These are phyloP conservation scores for Brienomyrus brachyistius DNA, from an alignment of 2,113 vertebrate genomes.

Conservation along the genomic window DNA sequence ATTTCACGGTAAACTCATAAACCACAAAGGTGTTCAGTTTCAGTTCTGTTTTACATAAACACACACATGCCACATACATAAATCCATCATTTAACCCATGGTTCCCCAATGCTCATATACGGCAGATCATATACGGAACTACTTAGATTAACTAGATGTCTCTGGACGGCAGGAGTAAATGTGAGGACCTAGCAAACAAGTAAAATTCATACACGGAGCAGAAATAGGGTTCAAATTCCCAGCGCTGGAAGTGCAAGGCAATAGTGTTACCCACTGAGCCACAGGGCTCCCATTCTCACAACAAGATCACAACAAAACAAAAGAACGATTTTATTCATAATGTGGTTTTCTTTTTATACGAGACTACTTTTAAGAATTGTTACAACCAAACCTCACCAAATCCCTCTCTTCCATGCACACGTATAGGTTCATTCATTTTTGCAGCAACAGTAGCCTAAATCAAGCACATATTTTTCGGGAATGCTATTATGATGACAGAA, in stretches of 20 bases:
- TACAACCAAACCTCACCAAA: background rate
- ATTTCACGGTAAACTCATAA: background rate
- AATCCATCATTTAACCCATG: background rate
- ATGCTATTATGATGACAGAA: background rate
- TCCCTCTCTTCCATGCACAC: background rate
- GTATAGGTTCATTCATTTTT: background rate
- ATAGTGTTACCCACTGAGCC: background rate
- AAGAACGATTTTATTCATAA: background rate
- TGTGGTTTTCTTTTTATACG: background rate
- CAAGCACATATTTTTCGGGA: background rate
- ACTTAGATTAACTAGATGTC: background rate
- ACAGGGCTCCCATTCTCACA: background rate
- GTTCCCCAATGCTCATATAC: background rate
- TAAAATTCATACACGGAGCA: background rate
- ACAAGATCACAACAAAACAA: background rate
- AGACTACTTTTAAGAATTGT: background rate
- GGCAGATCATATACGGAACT: background rate
- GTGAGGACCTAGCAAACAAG: background rate
- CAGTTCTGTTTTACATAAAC: background rate
- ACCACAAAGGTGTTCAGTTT: background rate
- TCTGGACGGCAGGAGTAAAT: background rate
- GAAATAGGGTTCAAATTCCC: background rate
- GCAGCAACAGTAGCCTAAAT: background rate
- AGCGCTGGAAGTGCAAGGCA: background rate
- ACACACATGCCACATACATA: background rate